A percentile compares a stretch with the other conserved stretches of the same genome.
phyloP scores from a whole-genome alignment of 2,797 vertebrate species.

The Knipowitschia caucasica region DNA sequence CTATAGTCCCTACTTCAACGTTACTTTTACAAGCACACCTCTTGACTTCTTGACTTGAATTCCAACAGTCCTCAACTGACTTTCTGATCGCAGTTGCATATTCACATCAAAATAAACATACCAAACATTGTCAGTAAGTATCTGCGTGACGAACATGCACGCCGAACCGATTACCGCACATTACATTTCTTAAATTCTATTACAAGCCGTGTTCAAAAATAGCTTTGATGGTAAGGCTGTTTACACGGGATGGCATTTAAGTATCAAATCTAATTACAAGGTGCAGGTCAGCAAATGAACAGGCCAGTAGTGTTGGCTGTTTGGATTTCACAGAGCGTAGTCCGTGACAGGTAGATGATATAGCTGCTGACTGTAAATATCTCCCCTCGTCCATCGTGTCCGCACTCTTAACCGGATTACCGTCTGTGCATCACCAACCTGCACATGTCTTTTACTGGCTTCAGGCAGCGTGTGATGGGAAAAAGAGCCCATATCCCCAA shows the following conservation, averaged over 20 bases:
- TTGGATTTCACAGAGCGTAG: slow-evolving; percentile 23
- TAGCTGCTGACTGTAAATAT: slow-evolving; percentile 64
- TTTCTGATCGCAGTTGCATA: not conserved
- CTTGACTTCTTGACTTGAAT: too few species aligned
- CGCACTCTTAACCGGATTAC: slow-evolving; percentile 77
- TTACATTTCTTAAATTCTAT: slow-evolving; percentile 6
- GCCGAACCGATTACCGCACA: not conserved
- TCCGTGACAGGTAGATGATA: slow-evolving; percentile 54
- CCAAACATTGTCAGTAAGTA: not conserved
- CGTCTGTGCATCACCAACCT: slow-evolving; percentile 53
- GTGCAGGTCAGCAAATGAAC: slow-evolving; percentile 9
- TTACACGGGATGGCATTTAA: slow-evolving; percentile 1
- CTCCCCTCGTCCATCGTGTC: slow-evolving; percentile 53
- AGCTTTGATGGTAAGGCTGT: not conserved
- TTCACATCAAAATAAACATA: not conserved
- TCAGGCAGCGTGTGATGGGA: slow-evolving; percentile 38
- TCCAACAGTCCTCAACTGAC: too few species aligned
- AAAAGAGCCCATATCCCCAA: slow-evolving; percentile 30
- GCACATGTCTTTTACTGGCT: slow-evolving; percentile 45
- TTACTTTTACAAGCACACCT: too few species aligned
- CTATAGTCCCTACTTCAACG: too few species aligned
- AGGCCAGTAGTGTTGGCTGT: slow-evolving; percentile 6
- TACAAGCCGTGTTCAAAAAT: not conserved
- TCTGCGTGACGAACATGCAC: not conserved
- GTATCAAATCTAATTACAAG: slow-evolving; percentile 20